phyloP scores from a whole-genome alignment of 2,888 invertebrate genomes.

The Emmelina monodactyla region DNA sequence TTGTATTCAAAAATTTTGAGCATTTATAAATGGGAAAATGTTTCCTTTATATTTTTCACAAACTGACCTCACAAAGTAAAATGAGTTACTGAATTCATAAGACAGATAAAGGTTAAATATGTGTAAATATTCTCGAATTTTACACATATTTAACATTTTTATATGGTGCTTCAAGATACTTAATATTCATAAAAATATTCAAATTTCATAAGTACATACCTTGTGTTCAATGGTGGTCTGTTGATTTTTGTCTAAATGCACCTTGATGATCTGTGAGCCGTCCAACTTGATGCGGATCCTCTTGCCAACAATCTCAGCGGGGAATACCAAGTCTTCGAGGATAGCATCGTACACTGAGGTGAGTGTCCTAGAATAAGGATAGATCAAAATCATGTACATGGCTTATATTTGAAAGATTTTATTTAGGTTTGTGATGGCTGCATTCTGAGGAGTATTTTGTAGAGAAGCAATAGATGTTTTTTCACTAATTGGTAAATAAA shows the following conservation, averaged over 20 bases:
- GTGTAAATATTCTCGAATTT: no score
- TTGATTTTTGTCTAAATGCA: constrained; percentile 97
- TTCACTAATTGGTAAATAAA: background rate
- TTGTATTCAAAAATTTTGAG: no score
- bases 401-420: background rate
- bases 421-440: background rate
- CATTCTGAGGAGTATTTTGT: background rate
- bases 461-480: background rate
- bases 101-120: no score
- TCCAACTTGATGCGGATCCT: constrained; percentile 95
- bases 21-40: no score
- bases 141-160: no score
- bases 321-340: constrained; percentile 96
- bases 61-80: no score
- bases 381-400: background rate
- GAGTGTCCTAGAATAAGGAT: constrained; percentile 72
- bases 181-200: no score
- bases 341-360: constrained; percentile 98
- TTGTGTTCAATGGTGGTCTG: constrained; percentile 99
- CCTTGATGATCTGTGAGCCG: constrained; percentile 95
- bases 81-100: no score
- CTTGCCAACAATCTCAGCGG: constrained; percentile 99
- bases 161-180: no score
- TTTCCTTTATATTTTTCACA: no score
- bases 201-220: no score